These are phyloP conservation scores for Callorhinus ursinus DNA, from an alignment of 2,113 vertebrate genomes.

Conservation along the genomic window DNA sequence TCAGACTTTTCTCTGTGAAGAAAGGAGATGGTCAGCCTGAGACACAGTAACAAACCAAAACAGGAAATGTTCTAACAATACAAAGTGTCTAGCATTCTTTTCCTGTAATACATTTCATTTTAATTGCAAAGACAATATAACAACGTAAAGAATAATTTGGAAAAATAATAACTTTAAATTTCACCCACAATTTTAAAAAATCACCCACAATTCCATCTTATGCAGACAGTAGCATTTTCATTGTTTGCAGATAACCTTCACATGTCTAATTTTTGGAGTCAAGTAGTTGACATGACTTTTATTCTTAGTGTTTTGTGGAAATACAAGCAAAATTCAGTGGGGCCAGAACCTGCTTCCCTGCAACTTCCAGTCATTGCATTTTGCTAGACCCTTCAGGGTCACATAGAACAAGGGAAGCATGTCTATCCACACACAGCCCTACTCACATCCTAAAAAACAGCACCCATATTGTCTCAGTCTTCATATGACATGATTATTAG, in stretches of 20 bases:
- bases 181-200: not conserved
- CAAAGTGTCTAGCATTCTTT: not conserved
- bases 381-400: not conserved
- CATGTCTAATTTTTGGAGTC: not conserved
- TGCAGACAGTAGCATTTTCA: not conserved
- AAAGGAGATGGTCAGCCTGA: constrained; percentile 56
- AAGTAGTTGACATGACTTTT: not conserved
- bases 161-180: not conserved
- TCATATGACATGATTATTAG: not conserved
- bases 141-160: not conserved
- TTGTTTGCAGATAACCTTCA: not conserved
- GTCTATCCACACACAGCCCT: not conserved
- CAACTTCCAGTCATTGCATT: not conserved
- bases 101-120: not conserved
- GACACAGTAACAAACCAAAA: not conserved
- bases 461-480: not conserved
- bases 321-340: not conserved
- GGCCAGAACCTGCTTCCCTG: not conserved
- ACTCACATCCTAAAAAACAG: not conserved
- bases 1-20: constrained; percentile 86
- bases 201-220: not conserved
- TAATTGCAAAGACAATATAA: not conserved
- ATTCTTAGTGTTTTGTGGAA: not conserved
- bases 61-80: not conserved
- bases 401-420: not conserved